Evolutionary conservation across 1,140 invertebrate species (phyloP).

Genomic region (Drosophila paulistorum): DNA sequence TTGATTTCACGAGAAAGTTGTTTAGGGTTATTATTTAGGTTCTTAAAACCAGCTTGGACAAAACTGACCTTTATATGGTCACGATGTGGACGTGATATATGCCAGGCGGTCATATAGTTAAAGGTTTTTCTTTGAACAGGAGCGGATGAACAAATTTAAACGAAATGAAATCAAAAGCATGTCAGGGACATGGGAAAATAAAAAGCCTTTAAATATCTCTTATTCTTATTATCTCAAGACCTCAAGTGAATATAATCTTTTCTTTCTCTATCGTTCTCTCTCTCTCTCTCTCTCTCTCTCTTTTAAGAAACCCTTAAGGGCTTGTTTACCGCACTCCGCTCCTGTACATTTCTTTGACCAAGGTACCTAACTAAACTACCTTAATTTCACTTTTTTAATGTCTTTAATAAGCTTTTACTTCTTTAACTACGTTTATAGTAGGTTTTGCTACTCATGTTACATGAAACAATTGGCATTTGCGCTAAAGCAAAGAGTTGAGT

Average conservation of each 20-base stretch:
- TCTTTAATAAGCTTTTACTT: constrained; percentile 52
- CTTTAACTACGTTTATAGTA: constrained; percentile 48
- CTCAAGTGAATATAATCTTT: too few relatives aligned
- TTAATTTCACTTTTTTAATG: constrained; percentile 76
- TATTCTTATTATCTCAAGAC: too few relatives aligned
- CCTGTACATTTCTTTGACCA: constrained; percentile 37
- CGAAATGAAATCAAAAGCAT: not conserved
- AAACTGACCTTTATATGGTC: constrained; percentile 48
- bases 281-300: too few relatives aligned
- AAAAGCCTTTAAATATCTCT: not conserved
- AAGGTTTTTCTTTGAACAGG: constrained; percentile 13
- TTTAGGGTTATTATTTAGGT: constrained; percentile 24
- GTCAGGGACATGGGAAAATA: not conserved
- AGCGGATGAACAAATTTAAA: constrained; percentile 26
- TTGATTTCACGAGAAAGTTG: constrained; percentile 50
- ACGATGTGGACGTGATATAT: constrained; percentile 39
- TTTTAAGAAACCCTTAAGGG: not conserved
- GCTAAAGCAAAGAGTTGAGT: constrained; percentile 4
- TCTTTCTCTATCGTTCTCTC: too few relatives aligned
- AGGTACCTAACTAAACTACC: constrained; percentile 10
- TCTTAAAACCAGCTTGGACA: constrained; percentile 44
- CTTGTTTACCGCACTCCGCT: constrained; percentile 15
- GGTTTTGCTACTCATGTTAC: constrained; percentile 41
- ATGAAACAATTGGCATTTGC: constrained; percentile 56
- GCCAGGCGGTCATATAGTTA: constrained; percentile 43